A percentile compares a stretch with the other conserved stretches of the same genome.
Evolutionary conservation across 2,113 vertebrate genomes (phyloP).

Genomic region (Oncorhynchus gorbuscha): DNA sequence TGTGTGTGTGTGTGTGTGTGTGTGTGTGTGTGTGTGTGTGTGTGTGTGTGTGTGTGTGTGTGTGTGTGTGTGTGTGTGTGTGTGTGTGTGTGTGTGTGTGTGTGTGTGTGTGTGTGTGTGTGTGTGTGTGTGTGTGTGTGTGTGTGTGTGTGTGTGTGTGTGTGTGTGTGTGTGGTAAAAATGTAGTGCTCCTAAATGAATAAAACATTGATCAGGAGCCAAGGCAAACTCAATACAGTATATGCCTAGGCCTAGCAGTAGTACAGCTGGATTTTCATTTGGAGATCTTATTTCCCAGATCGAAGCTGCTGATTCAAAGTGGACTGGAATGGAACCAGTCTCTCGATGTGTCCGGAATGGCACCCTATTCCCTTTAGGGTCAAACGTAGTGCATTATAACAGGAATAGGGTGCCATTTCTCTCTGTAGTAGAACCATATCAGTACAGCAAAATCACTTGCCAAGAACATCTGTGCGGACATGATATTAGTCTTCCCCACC

Average conservation of each 20-base stretch:
- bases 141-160: too few species aligned
- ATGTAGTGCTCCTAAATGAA: not conserved
- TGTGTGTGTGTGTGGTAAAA: not conserved
- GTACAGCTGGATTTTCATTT: not conserved
- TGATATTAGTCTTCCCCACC: slow-evolving; percentile 42
- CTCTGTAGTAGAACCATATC: slow-evolving; percentile 38
- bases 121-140: too few species aligned
- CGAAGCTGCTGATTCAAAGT: slow-evolving; percentile 36
- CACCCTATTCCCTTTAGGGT: not conserved
- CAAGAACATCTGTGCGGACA: slow-evolving; percentile 43
- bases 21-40: not conserved
- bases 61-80: not conserved
- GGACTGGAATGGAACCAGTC: slow-evolving; percentile 34
- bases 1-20: not conserved
- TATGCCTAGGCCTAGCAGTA: not conserved
- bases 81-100: not conserved
- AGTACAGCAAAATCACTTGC: slow-evolving; percentile 19
- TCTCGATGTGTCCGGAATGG: not conserved
- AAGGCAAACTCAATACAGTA: too few species aligned
- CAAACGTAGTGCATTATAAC: not conserved
- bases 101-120: not conserved
- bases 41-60: not conserved
- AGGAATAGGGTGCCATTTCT: not conserved
- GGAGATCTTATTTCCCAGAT: slow-evolving; percentile 16
- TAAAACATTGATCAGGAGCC: slow-evolving; percentile 4